phyloP scores from a whole-genome alignment of 2,113 vertebrate genomes.

The Equus przewalskii region DNA sequence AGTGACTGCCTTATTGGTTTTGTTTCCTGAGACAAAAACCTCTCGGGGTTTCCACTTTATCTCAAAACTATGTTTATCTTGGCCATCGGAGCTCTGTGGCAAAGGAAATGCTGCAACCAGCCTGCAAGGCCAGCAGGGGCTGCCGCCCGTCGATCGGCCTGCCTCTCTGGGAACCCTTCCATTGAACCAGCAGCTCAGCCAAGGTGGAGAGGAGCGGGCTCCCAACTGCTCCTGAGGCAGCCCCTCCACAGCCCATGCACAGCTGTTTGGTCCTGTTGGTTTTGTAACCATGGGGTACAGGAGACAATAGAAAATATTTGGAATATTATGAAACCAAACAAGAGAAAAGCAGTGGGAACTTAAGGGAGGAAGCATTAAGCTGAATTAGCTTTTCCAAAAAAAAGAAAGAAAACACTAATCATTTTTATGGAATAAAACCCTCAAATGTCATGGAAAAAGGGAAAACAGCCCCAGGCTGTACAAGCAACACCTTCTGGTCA shows the following conservation, averaged over 20 bases:
- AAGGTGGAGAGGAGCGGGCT: not conserved
- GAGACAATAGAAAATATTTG: constrained; percentile 63
- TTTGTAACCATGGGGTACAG: constrained; percentile 73
- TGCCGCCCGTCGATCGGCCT: not conserved
- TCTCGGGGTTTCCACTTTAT: constrained; percentile 58
- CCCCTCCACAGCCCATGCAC: not conserved
- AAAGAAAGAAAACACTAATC: not conserved
- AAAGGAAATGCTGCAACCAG: constrained; percentile 72
- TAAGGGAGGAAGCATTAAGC: not conserved
- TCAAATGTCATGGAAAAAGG: not conserved
- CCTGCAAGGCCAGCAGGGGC: not conserved
- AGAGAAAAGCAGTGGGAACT: constrained; percentile 30
- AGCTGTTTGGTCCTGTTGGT: constrained; percentile 69
- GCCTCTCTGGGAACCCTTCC: constrained; percentile 26
- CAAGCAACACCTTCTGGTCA: too few relatives aligned
- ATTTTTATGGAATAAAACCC: not conserved
- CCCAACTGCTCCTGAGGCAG: not conserved
- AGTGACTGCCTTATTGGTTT: not conserved
- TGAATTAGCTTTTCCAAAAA: not conserved
- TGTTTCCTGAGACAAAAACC: constrained; percentile 49
- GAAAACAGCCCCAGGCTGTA: not conserved
- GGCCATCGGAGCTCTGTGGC: constrained; percentile 74
- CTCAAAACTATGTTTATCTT: constrained; percentile 81
- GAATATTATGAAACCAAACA: constrained; percentile 14
- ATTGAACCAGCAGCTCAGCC: not conserved